Percentiles rank a stretch among this genome's conserved stretches.
Evolutionary conservation across 2,797 vertebrate species (phyloP).

Genomic region (Loriculus beryllinus): DNA sequence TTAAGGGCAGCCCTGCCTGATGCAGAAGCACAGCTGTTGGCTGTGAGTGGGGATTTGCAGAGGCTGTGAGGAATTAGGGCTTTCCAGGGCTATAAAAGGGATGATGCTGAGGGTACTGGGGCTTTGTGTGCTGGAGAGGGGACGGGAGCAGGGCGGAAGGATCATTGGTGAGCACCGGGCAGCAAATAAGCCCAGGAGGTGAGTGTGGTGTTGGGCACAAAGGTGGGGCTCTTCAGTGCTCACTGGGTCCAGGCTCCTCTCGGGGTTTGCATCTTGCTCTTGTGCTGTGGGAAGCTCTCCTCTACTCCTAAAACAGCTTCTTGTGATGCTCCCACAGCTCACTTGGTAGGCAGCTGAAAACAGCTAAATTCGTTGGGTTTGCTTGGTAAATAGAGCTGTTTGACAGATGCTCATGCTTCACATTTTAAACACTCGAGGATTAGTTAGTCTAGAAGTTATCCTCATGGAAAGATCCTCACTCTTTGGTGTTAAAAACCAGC

Average conservation of each 20-base stretch:
- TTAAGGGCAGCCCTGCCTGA: not conserved
- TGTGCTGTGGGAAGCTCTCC: not conserved
- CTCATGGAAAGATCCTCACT: accelerated
- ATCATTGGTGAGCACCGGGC: accelerated
- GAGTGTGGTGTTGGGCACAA: accelerated
- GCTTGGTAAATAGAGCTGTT: not conserved
- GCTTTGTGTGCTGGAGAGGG: accelerated
- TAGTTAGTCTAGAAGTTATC: not conserved
- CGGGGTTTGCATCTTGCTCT: not conserved
- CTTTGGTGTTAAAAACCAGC: not conserved
- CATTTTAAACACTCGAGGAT: not conserved
- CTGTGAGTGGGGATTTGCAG: not conserved
- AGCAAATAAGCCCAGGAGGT: accelerated
- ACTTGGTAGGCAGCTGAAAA: not conserved
- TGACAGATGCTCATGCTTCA: not conserved
- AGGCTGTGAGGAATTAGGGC: not conserved
- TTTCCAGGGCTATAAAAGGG: not conserved
- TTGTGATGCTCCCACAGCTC: not conserved
- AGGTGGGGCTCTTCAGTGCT: not conserved
- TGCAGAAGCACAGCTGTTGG: not conserved
- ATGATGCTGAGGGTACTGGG: accelerated
- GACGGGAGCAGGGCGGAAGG: not conserved
- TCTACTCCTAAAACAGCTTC: not conserved
- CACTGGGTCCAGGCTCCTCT: not conserved
- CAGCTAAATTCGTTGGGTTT: accelerated